Conservation (phyloP, 2,888 invertebrate genomes). For the Amphipoea oculea region DNA sequence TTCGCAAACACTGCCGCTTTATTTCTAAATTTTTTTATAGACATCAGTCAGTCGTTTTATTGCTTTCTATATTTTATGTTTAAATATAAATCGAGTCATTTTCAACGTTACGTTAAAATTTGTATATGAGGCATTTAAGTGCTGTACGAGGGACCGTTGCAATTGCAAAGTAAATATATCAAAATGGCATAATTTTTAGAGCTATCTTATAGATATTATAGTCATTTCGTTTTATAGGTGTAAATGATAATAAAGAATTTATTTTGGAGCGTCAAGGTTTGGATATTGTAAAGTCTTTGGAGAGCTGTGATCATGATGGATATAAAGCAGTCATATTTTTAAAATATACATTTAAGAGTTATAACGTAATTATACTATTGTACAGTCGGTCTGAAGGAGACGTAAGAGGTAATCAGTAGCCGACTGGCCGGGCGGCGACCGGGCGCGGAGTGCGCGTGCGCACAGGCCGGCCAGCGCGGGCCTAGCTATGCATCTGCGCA, state of each 20-base stretch:
- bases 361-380: conserved; percentile 86
- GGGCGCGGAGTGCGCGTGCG: conserved; percentile 8
- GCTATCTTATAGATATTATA: conserved; percentile 89
- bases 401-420: conserved; percentile 64
- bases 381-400: conserved; percentile 75
- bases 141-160: conserved; percentile 90
- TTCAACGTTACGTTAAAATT: conserved; percentile 86
- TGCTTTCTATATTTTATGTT: conserved; percentile 83
- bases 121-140: conserved; percentile 89
- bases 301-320: conserved; percentile 90
- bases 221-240: conserved; percentile 90
- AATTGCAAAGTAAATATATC: conserved; percentile 90
- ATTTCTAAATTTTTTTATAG: conserved; percentile 84
- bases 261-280: conserved; percentile 89
- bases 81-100: conserved; percentile 81
- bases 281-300: conserved; percentile 89
- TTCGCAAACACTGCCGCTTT: conserved; percentile 90
- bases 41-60: conserved; percentile 81
- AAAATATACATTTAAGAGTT: conserved; percentile 89
- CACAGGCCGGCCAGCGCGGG: conserved; percentile 25
- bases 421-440: conserved; percentile 28
- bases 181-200: conserved; percentile 90
- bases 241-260: conserved; percentile 89
- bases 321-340: conserved; percentile 91
- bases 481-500: conserved; percentile 73